A percentile compares a stretch with the other conserved stretches of the same genome.
These are phyloP conservation scores for Omphaloscelis lunosa DNA, from an alignment of 2,888 invertebrate genomes.

Conservation along the genomic window DNA sequence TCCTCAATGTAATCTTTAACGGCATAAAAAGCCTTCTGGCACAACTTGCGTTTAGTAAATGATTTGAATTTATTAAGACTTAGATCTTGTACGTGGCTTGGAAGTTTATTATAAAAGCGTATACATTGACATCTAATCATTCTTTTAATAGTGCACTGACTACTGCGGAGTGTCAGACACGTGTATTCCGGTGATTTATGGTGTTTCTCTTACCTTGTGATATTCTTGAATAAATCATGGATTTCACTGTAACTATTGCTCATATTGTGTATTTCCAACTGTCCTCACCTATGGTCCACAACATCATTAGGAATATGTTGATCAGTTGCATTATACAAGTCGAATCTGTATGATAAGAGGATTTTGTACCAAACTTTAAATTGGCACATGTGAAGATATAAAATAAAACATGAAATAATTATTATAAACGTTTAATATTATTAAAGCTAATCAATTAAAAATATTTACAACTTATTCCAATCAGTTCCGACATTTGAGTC, in stretches of 20 bases:
- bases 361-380: not conserved
- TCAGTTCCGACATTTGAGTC: constrained; percentile 88
- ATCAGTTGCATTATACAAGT: not conserved
- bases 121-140: no score
- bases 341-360: not conserved
- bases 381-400: not conserved
- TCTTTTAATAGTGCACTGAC: constrained; percentile 12
- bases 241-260: not conserved
- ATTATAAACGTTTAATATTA: constrained; percentile 77
- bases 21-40: no score
- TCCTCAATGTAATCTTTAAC: no score
- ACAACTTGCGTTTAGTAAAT: no score
- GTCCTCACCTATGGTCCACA: not conserved
- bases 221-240: not conserved
- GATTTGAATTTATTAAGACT: no score
- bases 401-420: constrained; percentile 64
- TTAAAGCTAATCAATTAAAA: constrained; percentile 80
- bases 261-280: not conserved
- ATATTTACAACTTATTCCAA: constrained; percentile 87
- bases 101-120: no score
- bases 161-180: constrained; percentile 20
- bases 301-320: not conserved
- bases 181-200: constrained; percentile 16
- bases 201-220: not conserved
- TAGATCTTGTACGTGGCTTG: no score